phyloP scores from a whole-genome alignment of 2,113 vertebrate species.

The Melanostigma gelatinosum region DNA sequence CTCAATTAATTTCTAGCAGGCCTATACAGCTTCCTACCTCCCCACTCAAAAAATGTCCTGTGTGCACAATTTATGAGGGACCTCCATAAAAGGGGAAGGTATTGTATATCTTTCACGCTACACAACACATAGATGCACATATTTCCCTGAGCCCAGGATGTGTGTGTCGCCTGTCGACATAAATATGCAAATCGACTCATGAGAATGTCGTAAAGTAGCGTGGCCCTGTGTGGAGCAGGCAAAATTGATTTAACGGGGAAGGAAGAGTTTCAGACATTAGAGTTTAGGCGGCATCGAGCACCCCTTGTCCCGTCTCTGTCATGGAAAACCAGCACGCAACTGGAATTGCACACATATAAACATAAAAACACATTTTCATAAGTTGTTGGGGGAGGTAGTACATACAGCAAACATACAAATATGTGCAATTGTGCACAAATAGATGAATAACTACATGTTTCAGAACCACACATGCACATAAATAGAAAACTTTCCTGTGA shows the following conservation, averaged over 20 bases:
- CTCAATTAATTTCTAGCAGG: conserved; percentile 62
- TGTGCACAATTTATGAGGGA: conserved; percentile 62
- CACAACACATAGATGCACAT: conserved; percentile 41
- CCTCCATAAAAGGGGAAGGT: conserved; percentile 43
- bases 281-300: conserved; percentile 54
- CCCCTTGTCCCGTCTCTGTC: background rate
- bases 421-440: conserved; percentile 9
- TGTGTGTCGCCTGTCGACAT: conserved; percentile 22
- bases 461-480: background rate
- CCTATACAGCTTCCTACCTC: conserved; percentile 36
- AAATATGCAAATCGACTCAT: conserved; percentile 66
- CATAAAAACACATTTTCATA: background rate
- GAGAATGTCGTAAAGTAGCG: conserved; percentile 39
- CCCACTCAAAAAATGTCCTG: conserved; percentile 46
- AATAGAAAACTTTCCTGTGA: background rate
- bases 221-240: conserved; percentile 25
- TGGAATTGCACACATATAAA: background rate
- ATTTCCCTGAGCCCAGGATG: conserved; percentile 17
- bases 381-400: background rate
- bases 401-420: background rate
- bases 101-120: conserved; percentile 64
- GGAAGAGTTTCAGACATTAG: background rate
- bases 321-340: background rate
- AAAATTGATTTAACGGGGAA: background rate
- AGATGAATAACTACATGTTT: background rate